phyloP scores from a whole-genome alignment of 1,140 invertebrate species.

The Heterodera carotae region DNA sequence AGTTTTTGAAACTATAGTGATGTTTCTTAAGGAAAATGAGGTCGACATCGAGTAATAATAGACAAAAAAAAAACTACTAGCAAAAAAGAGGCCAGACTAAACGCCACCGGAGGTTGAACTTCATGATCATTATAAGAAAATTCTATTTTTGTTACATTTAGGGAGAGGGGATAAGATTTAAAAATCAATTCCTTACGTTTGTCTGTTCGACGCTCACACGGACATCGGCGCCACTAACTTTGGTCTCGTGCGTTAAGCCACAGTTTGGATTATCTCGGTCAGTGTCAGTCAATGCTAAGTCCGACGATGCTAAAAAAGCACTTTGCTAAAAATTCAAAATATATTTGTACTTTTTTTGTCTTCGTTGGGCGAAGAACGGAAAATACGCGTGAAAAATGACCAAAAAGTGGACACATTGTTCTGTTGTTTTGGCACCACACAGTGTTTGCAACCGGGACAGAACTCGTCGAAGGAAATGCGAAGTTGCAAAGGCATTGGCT shows the following conservation, averaged over 20 bases:
- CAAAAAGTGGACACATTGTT: conserved; percentile 1
- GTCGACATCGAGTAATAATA: too few relatives aligned
- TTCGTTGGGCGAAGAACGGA: background rate
- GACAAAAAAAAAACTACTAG: too few relatives aligned
- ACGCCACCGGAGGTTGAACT: too few relatives aligned
- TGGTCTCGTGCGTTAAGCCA: conserved; percentile 8
- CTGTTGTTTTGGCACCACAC: conserved; percentile 4
- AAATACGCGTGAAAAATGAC: background rate
- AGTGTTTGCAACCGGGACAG: conserved; percentile 41
- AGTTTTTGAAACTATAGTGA: too few relatives aligned
- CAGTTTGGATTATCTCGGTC: conserved; percentile 33
- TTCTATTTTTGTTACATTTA: too few relatives aligned
- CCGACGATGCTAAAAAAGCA: background rate
- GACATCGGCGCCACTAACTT: conserved; percentile 28
- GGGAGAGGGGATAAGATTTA: too few relatives aligned
- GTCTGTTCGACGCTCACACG: conserved; percentile 23
- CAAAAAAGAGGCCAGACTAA: too few relatives aligned
- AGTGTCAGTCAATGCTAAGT: background rate
- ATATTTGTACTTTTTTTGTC: background rate
- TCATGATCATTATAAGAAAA: too few relatives aligned
- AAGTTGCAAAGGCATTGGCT: conserved; percentile 22
- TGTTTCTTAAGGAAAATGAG: too few relatives aligned
- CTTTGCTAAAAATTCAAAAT: background rate
- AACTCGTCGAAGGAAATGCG: conserved; percentile 37
- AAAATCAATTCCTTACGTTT: conserved; percentile 4